Base-by-base conservation (phyloP, 2,797 vertebrate genomes). In the Semaprochilodus insignis region DNA sequence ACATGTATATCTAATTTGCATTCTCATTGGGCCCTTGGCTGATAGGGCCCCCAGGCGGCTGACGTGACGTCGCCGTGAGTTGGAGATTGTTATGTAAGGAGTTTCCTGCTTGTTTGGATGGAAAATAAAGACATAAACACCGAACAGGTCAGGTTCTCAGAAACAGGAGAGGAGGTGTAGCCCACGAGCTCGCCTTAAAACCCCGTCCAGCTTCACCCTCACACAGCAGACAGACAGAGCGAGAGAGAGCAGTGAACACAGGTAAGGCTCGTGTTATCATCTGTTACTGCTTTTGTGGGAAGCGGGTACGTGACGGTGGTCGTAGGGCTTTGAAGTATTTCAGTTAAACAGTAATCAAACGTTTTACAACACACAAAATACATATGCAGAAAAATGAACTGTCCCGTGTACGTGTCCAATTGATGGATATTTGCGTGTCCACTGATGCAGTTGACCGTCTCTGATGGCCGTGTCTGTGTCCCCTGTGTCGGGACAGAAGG, bases 171-270 rank as follows among this genome's bases (percentile, higher is more conserved):
- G 70, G 70, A 72, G 48, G 48, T 2, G 69, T 71, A 17, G 25
- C 70, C 23, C 16, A 31, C 14, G 6, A 11, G 48, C 40, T 14
- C 34, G 25, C 31, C 63, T 13, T 80, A 40, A 69, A 57, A 31
- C 5, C 2, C 16, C 1, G 52, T 51, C 34, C 60, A 27, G 14
- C 60, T 16, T 60, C 57, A 11, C 62, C 10, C n/a, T 52, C 44
- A 54, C 76, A 67, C 13, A 60, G 52, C 7, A 54, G 57, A 59
- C 21, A 21, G 57, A 80, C 55, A 62, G 44, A 76, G 23, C 11
- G 7, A 44, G n/a, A 48, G 57, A 62, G 8, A 13, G 31, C 57
- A 27, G 17, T 4, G 17, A 54, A 52, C 76, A 57, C 76, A 69
- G 76, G 51, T 57, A 52, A 78, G 19, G 1, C 15, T 67, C 60